phyloP scores from a whole-genome alignment of 1,140 invertebrate genomes.

The Augochlora pura region DNA sequence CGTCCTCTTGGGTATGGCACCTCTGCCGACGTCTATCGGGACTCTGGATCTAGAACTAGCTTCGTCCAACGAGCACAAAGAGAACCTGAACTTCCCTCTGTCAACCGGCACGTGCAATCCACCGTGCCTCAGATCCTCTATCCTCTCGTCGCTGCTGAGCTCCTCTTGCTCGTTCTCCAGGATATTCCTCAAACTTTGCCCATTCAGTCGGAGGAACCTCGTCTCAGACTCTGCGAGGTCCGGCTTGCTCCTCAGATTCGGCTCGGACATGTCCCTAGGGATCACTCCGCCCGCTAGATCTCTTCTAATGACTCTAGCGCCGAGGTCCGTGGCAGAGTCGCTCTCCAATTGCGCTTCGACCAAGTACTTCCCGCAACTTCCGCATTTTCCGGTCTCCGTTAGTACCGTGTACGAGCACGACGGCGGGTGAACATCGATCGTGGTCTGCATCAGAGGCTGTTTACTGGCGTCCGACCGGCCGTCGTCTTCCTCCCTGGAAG shows the following conservation, averaged over 20 bases:
- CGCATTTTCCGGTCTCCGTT: conserved; percentile 27
- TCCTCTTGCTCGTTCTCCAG: conserved; percentile 70
- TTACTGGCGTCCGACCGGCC: not conserved
- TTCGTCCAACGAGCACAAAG: conserved; percentile 38
- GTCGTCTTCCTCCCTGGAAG: conserved; percentile 1
- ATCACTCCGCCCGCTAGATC: not conserved
- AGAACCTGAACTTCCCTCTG: not conserved
- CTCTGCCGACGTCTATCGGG: conserved; percentile 36
- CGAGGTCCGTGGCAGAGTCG: not conserved
- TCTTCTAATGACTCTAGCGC: not conserved
- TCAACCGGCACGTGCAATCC: not conserved
- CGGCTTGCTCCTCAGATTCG: conserved; percentile 68
- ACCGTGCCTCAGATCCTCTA: not conserved
- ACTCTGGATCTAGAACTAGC: conserved; percentile 9
- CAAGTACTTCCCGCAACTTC: conserved; percentile 49
- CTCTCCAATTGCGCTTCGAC: conserved; percentile 44
- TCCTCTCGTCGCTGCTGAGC: conserved; percentile 9
- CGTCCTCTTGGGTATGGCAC: conserved; percentile 68
- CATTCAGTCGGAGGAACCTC: conserved; percentile 59
- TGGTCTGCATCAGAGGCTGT: conserved; percentile 25
- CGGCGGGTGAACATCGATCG: conserved; percentile 17
- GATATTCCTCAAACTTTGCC: conserved; percentile 74
- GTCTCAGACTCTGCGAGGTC: conserved; percentile 54
- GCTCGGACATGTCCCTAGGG: conserved; percentile 72
- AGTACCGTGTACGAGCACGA: conserved; percentile 15